Conservation (phyloP, 2,113 vertebrate genomes). For the Poecile atricapillus region DNA sequence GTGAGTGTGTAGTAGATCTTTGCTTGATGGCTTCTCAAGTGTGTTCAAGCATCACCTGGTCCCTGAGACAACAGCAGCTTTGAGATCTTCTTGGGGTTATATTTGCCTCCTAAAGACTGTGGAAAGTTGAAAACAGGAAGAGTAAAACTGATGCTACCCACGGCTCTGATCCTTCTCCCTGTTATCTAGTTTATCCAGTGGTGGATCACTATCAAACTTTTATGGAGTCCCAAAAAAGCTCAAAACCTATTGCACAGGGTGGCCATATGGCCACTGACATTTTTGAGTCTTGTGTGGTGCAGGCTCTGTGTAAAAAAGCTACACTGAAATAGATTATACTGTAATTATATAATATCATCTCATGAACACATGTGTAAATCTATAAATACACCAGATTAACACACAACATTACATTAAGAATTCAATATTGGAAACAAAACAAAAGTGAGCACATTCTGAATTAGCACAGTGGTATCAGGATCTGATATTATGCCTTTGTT, state of each 20-base stretch:
- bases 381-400: neutral
- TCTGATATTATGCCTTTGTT: neutral
- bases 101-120: neutral
- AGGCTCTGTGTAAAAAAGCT: neutral
- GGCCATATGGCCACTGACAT: neutral
- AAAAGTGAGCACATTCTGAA: neutral
- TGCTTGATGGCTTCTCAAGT: neutral
- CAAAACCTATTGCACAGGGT: neutral
- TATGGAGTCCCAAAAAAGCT: neutral
- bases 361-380: neutral
- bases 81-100: neutral
- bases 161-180: neutral
- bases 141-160: neutral
- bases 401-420: neutral
- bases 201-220: neutral
- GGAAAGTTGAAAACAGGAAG: neutral
- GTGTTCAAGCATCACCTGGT: neutral
- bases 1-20: neutral
- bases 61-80: neutral
- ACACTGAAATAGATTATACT: neutral
- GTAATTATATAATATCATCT: neutral
- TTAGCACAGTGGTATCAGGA: neutral
- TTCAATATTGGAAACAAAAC: neutral
- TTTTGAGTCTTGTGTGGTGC: neutral
- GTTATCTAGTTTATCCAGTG: no score